A percentile compares a stretch with the other conserved stretches of the same genome.
Evolutionary conservation across 1,140 invertebrate genomes (phyloP).

Genomic region (Brachystomella parvula): DNA sequence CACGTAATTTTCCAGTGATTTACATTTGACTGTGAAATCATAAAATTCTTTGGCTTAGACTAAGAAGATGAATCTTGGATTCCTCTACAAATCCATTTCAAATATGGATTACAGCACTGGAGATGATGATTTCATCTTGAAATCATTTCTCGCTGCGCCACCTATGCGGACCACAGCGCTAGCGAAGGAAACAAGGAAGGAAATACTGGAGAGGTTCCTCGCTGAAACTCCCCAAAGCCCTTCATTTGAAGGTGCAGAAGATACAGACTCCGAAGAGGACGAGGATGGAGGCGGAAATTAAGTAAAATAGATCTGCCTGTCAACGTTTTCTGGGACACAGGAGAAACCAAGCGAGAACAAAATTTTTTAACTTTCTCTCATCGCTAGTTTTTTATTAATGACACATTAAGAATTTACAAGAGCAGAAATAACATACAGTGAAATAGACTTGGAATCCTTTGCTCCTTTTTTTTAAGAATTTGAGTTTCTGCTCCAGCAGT

Average conservation of each 20-base stretch:
- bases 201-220: neutral
- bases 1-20: too few relatives aligned
- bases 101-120: neutral
- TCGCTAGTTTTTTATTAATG: neutral
- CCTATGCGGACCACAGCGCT: neutral
- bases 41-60: too few relatives aligned
- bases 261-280: neutral
- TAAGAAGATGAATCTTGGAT: neutral
- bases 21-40: too few relatives aligned
- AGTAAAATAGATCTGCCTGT: too few relatives aligned
- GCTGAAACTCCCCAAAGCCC: neutral
- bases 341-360: neutral
- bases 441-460: neutral
- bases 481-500: neutral
- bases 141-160: neutral
- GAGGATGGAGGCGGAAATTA: neutral
- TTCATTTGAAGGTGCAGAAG: too few relatives aligned
- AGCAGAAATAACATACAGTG: neutral
- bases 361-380: neutral
- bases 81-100: neutral
- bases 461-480: neutral
- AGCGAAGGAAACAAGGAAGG: neutral
- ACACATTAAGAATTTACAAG: neutral
- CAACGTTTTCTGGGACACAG: too few relatives aligned
- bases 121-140: neutral